Conservation (phyloP, 92 coral and sea anemone species). For the Porites evermanni region DNA sequence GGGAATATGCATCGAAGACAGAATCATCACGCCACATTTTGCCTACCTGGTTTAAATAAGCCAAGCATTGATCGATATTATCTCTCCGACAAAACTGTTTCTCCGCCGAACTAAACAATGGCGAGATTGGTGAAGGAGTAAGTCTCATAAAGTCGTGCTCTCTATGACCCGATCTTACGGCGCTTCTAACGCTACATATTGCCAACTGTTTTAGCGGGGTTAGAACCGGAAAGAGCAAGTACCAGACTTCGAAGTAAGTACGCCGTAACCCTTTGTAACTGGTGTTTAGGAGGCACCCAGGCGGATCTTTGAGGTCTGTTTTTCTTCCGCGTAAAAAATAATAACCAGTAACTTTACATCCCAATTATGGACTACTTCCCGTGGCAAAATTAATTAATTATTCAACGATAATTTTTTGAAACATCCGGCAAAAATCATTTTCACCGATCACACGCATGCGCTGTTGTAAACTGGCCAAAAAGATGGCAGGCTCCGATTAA, state of each 20-base stretch:
- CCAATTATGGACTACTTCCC: slow-evolving; percentile 29
- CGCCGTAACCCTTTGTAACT: no score
- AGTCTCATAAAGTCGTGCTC: slow-evolving; percentile 46
- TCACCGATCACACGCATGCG: slow-evolving; percentile 30
- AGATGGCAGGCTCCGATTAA: slow-evolving; percentile 13
- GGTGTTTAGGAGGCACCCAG: no score
- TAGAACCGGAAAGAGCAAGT: no score
- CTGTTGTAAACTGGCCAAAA: neutral
- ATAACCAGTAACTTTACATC: neutral
- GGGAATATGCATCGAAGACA: neutral
- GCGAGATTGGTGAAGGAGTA: slow-evolving; percentile 67
- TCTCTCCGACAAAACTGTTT: slow-evolving; percentile 90
- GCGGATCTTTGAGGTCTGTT: slow-evolving; percentile 14
- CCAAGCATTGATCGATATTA: slow-evolving; percentile 92
- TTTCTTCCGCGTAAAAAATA: slow-evolving; percentile 4
- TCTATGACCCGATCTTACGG: no score
- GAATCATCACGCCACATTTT: neutral
- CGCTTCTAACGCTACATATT: no score
- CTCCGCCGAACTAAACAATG: slow-evolving; percentile 67
- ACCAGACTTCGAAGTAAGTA: no score
- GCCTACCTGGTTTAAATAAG: slow-evolving; percentile 93
- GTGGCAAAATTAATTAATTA: slow-evolving; percentile 17
- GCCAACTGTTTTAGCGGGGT: no score
- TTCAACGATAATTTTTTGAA: slow-evolving; percentile 20
- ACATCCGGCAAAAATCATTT: slow-evolving; percentile 48